These are phyloP conservation scores for Pagetopsis macropterus DNA, from an alignment of 2,797 vertebrate species.

Conservation along the genomic window DNA sequence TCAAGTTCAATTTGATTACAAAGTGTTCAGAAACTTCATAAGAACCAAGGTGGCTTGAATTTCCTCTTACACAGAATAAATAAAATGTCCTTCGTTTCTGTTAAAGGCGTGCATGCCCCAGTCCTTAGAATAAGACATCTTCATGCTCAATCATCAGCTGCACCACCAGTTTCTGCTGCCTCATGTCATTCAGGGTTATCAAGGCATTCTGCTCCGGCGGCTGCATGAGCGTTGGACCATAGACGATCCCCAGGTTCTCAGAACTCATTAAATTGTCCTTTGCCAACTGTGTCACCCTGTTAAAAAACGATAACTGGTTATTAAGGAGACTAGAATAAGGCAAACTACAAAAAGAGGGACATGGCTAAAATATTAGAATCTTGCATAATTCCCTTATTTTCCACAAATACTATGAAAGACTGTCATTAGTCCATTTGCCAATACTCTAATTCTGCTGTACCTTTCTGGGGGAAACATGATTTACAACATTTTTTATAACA, in stretches of 20 bases:
- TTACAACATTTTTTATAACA: too few relatives aligned
- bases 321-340: not conserved
- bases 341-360: constrained; percentile 1
- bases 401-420: constrained; percentile 12
- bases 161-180: constrained; percentile 96
- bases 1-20: constrained; percentile 75
- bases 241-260: constrained; percentile 97
- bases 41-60: constrained; percentile 73
- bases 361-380: not conserved
- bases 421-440: not conserved
- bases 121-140: constrained; percentile 93
- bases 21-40: constrained; percentile 61
- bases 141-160: constrained; percentile 98
- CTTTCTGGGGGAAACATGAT: not conserved
- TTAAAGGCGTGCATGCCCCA: constrained; percentile 16
- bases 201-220: constrained; percentile 95
- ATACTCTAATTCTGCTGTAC: not conserved
- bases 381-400: not conserved
- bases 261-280: constrained; percentile 99
- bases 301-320: constrained; percentile 25
- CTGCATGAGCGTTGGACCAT: constrained; percentile 97
- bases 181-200: constrained; percentile 96
- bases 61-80: constrained; percentile 79
- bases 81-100: constrained; percentile 68
- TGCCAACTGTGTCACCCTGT: constrained; percentile 93